Evolutionary conservation across 1,140 invertebrate genomes (phyloP), one percentile per base, ranked within the genome.

Genomic region (Heliconius nattereri): DNA sequence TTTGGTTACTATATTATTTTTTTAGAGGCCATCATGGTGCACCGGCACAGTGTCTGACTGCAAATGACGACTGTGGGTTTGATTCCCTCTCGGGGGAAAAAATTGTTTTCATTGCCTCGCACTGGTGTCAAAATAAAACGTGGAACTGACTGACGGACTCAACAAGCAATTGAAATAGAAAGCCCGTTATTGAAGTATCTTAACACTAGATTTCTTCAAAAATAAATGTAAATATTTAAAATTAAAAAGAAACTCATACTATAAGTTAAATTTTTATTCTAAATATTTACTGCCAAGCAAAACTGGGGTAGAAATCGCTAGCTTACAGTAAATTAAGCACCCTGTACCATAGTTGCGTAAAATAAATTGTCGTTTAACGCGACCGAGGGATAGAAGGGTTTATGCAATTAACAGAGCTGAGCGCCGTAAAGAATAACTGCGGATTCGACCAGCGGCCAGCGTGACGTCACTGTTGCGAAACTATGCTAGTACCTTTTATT

Each of bases 331-430:
- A 19, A 23, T n/a, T 23, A 52, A 77, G 19, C 84, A 79, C 2
- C 80, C 80, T 85, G 82, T 85, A 83, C 80, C 79, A 81, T 83
- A 81, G 71, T 83, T 89, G 88, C 88, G 86, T 84, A 85, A 90
- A 91, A 92, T 92, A 91, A 94, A 94, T 90, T 91, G 88, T 91
- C 90, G 81, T 89, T 88, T 90, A 90, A 82, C 88, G 86, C 3
- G 60, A n/a, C 60, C 84, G 82, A 85, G 86, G 89, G 86, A 86
- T 83, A 80, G 91, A 83, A 92, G 91, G 92, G 91, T 93, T 86
- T 85, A 87, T 83, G 87, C 90, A 91, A 92, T 94, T 94, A 92
- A 89, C 85, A 83, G 71, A 85, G 85, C 78, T 84, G 71, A 85
- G 85, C 78, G 79, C 82, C 86, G 85, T 91, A 89, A 92, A 91